Evolutionary conservation across 2,888 invertebrate species (phyloP), one percentile per base, ranked within the genome.

Genomic region (Punctoribates punctum): DNA sequence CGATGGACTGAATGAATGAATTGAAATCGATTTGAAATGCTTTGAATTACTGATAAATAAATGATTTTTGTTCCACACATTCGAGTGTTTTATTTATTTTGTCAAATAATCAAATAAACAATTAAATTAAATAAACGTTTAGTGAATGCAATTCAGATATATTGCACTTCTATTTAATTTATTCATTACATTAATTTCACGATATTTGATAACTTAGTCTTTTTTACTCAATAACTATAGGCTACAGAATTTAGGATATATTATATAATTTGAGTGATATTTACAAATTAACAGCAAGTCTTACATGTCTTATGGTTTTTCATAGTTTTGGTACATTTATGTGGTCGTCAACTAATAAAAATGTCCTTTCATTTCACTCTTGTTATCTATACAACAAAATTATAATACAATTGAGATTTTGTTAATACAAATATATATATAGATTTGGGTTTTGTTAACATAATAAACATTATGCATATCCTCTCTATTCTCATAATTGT

Each of bases 131-230:
- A 57, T 57, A 62, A 62, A 27, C 62, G 62, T 27, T 62, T 62
- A 62, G 15, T 17, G 29, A 67, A 67, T 67, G 67, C 67, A 67
- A 67, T 67, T 65, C 17, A 29, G 67, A 67, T 9, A 38, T 67
- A 67, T 67, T 67, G 67, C 67, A 67, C 67, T 67, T 9, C 42
- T 38, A 67, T 67, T 67, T 67, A n/a, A 67, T 67, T 67, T 67
- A 67, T 67, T 67, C 42, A 67, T 67, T 67, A 67, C 67, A 65
- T 67, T 67, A 4, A 60, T 67, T 38, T 38, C n/a, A 38, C 20
- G 67, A 67, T 67, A 67, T 67, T 67, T 67, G 20, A 67, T 67
- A 67, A 67, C 67, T 67, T 67, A 38, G 67, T 60, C 20, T 51
- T 42, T 42, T 54, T 54, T 54, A n/a, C n/a, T 67, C 38, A 42